Conservation (phyloP, 30 jellyfish, hydroid and myxozoan genomes). For the Aurelia sp. region DNA sequence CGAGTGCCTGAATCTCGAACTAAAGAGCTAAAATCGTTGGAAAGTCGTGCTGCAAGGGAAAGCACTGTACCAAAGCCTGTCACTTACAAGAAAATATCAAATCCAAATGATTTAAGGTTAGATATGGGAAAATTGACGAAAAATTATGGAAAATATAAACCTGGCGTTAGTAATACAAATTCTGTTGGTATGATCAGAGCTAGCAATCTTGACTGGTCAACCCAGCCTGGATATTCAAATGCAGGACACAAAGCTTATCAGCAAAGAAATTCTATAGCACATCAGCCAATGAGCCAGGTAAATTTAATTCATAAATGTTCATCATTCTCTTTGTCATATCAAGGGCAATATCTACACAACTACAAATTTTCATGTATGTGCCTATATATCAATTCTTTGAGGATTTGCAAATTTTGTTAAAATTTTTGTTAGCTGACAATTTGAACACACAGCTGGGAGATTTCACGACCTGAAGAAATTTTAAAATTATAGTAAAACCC, state of each 20-base stretch:
- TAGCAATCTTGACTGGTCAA: constrained; percentile 64
- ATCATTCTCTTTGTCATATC: too few relatives aligned
- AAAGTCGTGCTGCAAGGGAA: constrained; percentile 3
- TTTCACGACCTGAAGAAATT: too few relatives aligned
- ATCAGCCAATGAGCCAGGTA: neutral
- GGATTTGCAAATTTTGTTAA: too few relatives aligned
- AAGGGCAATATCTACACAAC: too few relatives aligned
- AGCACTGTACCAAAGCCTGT: constrained; percentile 12
- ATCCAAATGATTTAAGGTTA: constrained; percentile 33
- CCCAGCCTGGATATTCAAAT: constrained; percentile 29
- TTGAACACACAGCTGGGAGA: too few relatives aligned
- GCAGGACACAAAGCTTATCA: constrained; percentile 45
- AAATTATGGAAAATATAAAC: constrained; percentile 52
- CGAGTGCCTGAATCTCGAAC: constrained; percentile 5
- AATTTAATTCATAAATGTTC: too few relatives aligned
- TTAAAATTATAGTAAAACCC: too few relatives aligned
- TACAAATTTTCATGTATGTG: too few relatives aligned
- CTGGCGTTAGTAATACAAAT: constrained; percentile 6
- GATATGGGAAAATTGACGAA: constrained; percentile 54
- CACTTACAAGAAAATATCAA: constrained; percentile 15
- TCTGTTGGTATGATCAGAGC: constrained; percentile 59
- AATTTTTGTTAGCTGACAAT: too few relatives aligned
- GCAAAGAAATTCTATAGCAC: constrained; percentile 27
- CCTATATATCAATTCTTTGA: too few relatives aligned
- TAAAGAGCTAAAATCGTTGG: neutral